phyloP scores from a whole-genome alignment of 1,140 invertebrate species.

The Diachasma alloeum region DNA sequence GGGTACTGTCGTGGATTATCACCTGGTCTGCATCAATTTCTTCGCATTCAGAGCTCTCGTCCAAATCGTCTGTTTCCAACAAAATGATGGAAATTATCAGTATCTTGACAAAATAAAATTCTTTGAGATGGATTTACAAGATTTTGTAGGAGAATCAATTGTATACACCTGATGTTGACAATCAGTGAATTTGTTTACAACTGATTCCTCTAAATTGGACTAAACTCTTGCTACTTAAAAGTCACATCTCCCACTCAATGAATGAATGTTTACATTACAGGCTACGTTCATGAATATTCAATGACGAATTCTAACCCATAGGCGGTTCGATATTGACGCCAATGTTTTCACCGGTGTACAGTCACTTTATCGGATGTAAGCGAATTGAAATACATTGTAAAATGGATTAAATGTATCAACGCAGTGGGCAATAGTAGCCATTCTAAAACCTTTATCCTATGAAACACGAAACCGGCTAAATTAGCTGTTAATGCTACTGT shows the following conservation, averaged over 20 bases:
- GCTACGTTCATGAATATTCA: neutral
- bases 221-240: neutral
- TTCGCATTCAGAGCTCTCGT: conserved; percentile 65
- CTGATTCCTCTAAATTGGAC: neutral
- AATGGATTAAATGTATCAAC: conserved; percentile 15
- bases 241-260: neutral
- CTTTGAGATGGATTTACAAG: neutral
- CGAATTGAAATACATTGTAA: neutral
- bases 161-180: neutral
- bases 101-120: neutral
- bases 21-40: conserved; percentile 77
- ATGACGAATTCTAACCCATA: neutral
- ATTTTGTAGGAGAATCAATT: too few relatives aligned
- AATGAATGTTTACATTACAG: neutral
- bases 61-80: conserved; percentile 44
- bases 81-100: neutral
- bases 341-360: neutral
- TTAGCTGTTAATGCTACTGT: conserved; percentile 3
- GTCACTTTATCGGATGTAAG: neutral
- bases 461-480: neutral
- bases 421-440: neutral
- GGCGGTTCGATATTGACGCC: neutral
- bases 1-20: conserved; percentile 79
- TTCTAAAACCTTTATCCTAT: neutral
- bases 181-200: neutral